Evolutionary conservation across 2,797 vertebrate species (phyloP).

Genomic region (Falco berigora): DNA sequence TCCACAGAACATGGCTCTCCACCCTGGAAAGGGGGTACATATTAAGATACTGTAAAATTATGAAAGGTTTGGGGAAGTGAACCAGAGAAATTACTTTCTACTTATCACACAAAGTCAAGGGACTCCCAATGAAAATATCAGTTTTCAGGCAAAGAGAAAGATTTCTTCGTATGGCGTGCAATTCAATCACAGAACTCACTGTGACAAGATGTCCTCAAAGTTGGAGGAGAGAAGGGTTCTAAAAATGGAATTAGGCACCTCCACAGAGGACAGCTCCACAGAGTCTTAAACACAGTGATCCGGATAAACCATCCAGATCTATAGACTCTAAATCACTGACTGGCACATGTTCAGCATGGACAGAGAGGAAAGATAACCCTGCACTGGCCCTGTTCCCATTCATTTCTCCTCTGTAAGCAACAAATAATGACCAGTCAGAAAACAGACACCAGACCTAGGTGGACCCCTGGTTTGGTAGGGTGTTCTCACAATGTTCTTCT

Average conservation of each 20-base stretch:
- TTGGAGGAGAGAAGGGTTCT: background rate
- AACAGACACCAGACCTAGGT: background rate
- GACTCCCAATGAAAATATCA: background rate
- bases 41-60: background rate
- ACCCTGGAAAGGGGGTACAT: background rate
- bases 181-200: background rate
- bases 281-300: background rate
- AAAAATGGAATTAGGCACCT: background rate
- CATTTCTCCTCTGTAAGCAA: background rate
- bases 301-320: background rate
- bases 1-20: background rate
- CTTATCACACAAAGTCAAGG: background rate
- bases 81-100: conserved; percentile 12
- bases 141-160: background rate
- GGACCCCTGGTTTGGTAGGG: background rate
- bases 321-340: background rate
- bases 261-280: background rate
- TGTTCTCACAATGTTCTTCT: background rate
- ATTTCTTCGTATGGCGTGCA: background rate
- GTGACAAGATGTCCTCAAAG: background rate
- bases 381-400: background rate
- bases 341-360: background rate
- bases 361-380: background rate
- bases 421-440: background rate
- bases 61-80: background rate